Conservation (phyloP, 2,888 invertebrate species). For the Ceraclea dissimilis region DNA sequence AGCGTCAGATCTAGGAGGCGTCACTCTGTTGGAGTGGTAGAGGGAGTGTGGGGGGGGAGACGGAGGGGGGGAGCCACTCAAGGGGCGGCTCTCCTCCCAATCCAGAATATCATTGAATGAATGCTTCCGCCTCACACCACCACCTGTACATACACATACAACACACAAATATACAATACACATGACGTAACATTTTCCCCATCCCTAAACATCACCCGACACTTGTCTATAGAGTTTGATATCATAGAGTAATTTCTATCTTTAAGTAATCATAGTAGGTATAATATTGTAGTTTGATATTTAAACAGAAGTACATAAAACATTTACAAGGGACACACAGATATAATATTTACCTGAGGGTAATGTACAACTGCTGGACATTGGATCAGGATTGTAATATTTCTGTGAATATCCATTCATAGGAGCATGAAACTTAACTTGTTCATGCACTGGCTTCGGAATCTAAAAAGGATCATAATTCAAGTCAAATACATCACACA, state of each 20-base stretch:
- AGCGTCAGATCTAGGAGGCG: slow-evolving; percentile 61
- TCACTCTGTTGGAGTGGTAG: slow-evolving; percentile 28
- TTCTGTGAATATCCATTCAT: slow-evolving; percentile 44
- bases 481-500: neutral
- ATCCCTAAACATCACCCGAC: neutral
- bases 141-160: slow-evolving; percentile 27
- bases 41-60: slow-evolving; percentile 22
- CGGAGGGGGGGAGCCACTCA: slow-evolving; percentile 28
- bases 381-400: slow-evolving; percentile 53
- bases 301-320: too few species aligned
- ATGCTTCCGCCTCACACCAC: slow-evolving; percentile 64
- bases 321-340: too few species aligned
- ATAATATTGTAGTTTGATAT: too few species aligned
- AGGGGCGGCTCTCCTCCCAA: slow-evolving; percentile 51
- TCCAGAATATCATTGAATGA: slow-evolving; percentile 71
- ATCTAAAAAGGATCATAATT: slow-evolving; percentile 32
- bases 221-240: too few species aligned
- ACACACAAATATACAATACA: too few species aligned
- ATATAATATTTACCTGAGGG: slow-evolving; percentile 44
- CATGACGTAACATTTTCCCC: neutral
- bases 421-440: slow-evolving; percentile 42
- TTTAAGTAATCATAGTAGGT: too few species aligned
- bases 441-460: slow-evolving; percentile 45
- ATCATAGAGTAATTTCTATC: too few species aligned
- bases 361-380: slow-evolving; percentile 73